A percentile compares a stretch with the other conserved stretches of the same genome.
Evolutionary conservation across 2,797 vertebrate genomes (phyloP).

Genomic region (Ficedula albicollis): DNA sequence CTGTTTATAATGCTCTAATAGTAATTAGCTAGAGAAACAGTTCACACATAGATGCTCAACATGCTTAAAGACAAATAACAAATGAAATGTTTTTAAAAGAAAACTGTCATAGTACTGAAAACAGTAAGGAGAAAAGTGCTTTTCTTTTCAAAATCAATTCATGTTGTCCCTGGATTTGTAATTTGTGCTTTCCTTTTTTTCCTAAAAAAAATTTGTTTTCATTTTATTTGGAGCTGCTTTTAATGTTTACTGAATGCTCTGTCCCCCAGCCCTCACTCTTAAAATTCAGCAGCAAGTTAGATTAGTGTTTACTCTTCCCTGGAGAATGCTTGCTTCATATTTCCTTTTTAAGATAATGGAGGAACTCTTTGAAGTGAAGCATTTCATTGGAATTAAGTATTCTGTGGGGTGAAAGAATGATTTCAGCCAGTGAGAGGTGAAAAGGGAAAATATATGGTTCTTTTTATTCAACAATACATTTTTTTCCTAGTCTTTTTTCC

Average conservation of each 20-base stretch:
- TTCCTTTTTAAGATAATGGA: conserved; percentile 27
- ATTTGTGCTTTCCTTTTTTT: background rate
- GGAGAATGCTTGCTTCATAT: conserved; percentile 2
- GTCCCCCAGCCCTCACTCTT: background rate
- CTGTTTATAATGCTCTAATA: background rate
- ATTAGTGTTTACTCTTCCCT: background rate
- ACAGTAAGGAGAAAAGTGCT: background rate
- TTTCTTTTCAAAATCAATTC: background rate
- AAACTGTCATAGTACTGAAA: background rate
- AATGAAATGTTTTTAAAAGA: background rate
- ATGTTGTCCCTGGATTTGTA: background rate
- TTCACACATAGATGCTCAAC: background rate
- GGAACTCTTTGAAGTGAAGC: background rate
- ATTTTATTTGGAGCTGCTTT: background rate
- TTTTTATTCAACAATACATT: background rate
- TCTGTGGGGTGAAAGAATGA: background rate
- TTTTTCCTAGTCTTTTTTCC: background rate
- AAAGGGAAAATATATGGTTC: background rate
- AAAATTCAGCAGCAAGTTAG: background rate
- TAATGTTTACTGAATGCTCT: background rate
- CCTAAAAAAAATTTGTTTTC: background rate
- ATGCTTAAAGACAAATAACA: background rate
- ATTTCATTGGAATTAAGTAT: background rate
- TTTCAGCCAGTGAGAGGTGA: background rate
- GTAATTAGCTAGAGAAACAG: background rate